Evolutionary conservation across 2,888 invertebrate genomes (phyloP).

Genomic region (Minunthozetes semirufus): DNA sequence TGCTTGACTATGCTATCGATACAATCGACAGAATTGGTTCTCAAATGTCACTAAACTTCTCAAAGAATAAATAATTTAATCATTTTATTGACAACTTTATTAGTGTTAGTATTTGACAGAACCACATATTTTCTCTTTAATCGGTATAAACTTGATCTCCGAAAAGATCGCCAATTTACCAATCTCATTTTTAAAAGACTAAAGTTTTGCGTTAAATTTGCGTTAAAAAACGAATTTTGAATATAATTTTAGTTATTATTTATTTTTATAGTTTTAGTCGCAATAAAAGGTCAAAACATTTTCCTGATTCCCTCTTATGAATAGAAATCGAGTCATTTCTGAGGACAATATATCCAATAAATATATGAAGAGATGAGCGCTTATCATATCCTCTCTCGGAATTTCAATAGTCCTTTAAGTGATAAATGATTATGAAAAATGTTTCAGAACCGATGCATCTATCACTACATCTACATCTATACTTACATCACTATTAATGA

Average conservation of each 20-base stretch:
- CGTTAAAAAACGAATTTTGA: no score
- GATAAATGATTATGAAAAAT: not conserved
- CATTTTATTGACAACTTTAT: no score
- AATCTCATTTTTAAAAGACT: no score
- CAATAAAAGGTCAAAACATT: slow-evolving; percentile 8
- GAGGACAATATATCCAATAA: not conserved
- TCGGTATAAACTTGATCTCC: no score
- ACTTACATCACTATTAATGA: not conserved
- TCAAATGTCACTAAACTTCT: slow-evolving; percentile 28
- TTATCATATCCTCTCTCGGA: not conserved
- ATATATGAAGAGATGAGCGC: not conserved
- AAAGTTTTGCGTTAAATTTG: no score
- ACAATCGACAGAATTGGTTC: slow-evolving; percentile 23
- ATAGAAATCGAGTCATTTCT: not conserved
- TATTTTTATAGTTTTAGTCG: no score
- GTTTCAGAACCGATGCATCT: not conserved
- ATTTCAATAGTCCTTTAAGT: not conserved
- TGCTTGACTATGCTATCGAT: slow-evolving; percentile 64
- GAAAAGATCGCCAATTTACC: no score
- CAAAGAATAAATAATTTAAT: not conserved
- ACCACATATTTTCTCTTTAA: no score
- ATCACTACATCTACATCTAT: not conserved
- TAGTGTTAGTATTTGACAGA: no score
- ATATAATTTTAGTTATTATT: no score
- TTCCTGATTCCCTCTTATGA: not conserved